Base-by-base conservation (phyloP, 2,888 invertebrate genomes). In the Macrophya alboannulata region DNA sequence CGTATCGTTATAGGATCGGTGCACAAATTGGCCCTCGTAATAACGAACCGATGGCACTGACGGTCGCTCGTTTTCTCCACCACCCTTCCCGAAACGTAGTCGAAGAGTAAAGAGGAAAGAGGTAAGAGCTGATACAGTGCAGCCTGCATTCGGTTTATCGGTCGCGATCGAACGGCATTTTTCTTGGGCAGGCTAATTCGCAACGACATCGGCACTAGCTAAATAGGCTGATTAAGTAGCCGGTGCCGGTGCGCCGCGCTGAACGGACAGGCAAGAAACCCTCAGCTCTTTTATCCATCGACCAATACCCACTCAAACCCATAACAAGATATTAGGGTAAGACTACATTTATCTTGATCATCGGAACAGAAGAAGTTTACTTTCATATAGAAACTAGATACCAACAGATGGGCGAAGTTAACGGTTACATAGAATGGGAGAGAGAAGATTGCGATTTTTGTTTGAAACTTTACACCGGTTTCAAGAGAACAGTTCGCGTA, bases 151-250 rank as follows among this genome's bases (percentile, higher is more conserved):
- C 81, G 82, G 84, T 86, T 88, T 86, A 87, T 89, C 88, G 87
- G 84, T 87, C 82, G 84, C 85, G 87, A 87, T 89, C 87, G 84
- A 86, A 82, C 77, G 8, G 82, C 37, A 83, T 65, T 68, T 83
- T 71, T 83, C 48, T 83, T 68, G 21, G 45, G 68, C 84, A 55
- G 84, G 86, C 88, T 88, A 88, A 89, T 87, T 87, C 88, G 87
- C 84, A 74, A 87, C 87, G 87, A 86, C 89, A 86, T 88, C 87
- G 87, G 88, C 88, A 88, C 89, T 89, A 87, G 89, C 87, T 89
- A 90, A 90, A 90, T 89, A 89, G 89, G 87, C 87, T 88, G 89
- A 90, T 90, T 89, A 89, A 88, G 86, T 48, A 86, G 72, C 76
- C 79, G 86, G 83, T 81, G 79, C 85, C 87, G 85, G 85, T 87